These are phyloP conservation scores for Ametastegia equiseti DNA, from an alignment of 2,888 invertebrate genomes.

Conservation along the genomic window DNA sequence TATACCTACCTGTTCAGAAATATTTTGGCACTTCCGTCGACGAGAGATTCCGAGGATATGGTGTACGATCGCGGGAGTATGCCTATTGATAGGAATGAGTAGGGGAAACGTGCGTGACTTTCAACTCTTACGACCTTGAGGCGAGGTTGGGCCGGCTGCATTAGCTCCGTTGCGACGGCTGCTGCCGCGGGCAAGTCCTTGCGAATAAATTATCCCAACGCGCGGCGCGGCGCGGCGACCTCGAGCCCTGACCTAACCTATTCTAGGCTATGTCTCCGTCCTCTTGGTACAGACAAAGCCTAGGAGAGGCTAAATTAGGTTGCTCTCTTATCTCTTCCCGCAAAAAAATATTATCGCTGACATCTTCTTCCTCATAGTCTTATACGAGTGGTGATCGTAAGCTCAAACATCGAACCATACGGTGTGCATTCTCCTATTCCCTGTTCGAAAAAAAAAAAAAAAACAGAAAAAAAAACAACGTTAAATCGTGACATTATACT, in stretches of 20 bases:
- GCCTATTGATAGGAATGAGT: neutral
- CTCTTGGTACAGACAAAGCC: constrained; percentile 73
- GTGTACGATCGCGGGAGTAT: constrained; percentile 5
- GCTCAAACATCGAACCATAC: neutral
- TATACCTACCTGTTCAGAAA: neutral
- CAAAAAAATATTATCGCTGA: neutral
- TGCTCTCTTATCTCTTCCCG: constrained; percentile 52
- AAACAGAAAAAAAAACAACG: neutral
- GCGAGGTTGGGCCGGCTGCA: constrained; percentile 16
- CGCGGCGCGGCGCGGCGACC: constrained; percentile 43
- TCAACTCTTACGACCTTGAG: constrained; percentile 43
- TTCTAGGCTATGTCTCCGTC: constrained; percentile 75
- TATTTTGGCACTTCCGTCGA: constrained; percentile 32
- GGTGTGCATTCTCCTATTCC: neutral
- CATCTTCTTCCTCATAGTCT: neutral
- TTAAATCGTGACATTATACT: neutral
- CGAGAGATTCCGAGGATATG: constrained; percentile 1
- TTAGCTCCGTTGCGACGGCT: neutral
- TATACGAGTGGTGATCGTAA: neutral
- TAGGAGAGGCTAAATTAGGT: constrained; percentile 75
- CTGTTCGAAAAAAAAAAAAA: too few relatives aligned
- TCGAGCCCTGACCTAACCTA: constrained; percentile 74
- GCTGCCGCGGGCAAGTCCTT: too few relatives aligned
- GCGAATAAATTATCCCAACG: constrained; percentile 33
- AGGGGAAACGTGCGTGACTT: constrained; percentile 25